Conservation (phyloP, 2,797 vertebrate genomes). For the Dipus sagitta region DNA sequence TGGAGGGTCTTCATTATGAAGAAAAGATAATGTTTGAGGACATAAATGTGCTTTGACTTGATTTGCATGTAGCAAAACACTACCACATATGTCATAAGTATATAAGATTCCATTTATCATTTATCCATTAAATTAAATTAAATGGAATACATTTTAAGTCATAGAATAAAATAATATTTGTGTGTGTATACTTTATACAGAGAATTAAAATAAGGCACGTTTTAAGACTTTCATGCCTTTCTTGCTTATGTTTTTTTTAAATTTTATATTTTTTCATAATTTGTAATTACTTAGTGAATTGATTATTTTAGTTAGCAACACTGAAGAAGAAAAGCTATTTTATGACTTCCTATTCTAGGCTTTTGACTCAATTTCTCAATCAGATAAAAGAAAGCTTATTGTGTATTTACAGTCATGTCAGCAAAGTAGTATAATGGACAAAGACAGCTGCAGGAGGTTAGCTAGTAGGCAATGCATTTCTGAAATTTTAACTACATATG, state of each 20-base stretch:
- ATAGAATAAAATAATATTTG: background rate
- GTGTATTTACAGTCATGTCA: background rate
- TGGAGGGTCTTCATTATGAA: background rate
- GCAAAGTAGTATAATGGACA: background rate
- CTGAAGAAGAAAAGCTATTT: conserved; percentile 11
- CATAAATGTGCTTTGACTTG: background rate
- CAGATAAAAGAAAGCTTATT: background rate
- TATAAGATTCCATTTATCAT: background rate
- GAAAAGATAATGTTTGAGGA: background rate
- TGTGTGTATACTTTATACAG: background rate
- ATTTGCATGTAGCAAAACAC: background rate
- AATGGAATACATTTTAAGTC: background rate
- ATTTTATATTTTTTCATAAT: background rate
- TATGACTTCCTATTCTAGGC: background rate
- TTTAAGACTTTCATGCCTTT: background rate
- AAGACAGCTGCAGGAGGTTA: background rate
- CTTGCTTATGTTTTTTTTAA: no score
- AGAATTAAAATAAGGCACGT: background rate
- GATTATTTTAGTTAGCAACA: conserved; percentile 22
- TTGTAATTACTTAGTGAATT: background rate
- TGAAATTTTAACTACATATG: conserved; percentile 8
- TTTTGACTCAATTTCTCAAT: conserved; percentile 17
- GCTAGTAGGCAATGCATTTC: background rate
- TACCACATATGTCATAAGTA: background rate
- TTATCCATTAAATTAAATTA: background rate